These are phyloP conservation scores for Acutogordius australiensis DNA, from an alignment of 2,888 invertebrate species.

Conservation along the genomic window DNA sequence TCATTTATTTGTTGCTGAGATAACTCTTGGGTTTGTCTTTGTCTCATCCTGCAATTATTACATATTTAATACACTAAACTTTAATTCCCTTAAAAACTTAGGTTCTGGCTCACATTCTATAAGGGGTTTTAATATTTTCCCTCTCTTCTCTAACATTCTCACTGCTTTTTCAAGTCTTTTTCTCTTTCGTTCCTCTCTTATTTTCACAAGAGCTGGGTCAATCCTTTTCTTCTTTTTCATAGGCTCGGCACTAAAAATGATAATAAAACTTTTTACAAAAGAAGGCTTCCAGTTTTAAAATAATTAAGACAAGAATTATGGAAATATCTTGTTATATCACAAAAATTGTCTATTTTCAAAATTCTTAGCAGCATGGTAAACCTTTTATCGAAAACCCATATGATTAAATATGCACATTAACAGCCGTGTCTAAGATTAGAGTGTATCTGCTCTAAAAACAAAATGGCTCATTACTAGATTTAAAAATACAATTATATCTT, in stretches of 20 bases:
- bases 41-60: conserved; percentile 16
- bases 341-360: too few species aligned
- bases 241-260: conserved; percentile 57
- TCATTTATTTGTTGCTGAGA: conserved; percentile 31
- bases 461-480: too few species aligned
- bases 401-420: too few species aligned
- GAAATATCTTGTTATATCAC: too few species aligned
- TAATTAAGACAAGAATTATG: too few species aligned
- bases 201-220: conserved; percentile 47
- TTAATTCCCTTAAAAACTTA: conserved; percentile 11
- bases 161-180: conserved; percentile 62
- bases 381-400: too few species aligned
- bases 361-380: too few species aligned
- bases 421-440: too few species aligned
- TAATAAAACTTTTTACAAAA: too few species aligned
- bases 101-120: conserved; percentile 32
- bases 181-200: conserved; percentile 47
- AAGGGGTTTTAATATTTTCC: conserved; percentile 56
- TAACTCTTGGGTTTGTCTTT: conserved; percentile 18
- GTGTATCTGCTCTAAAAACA: too few species aligned
- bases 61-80: not conserved
- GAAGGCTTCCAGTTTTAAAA: too few species aligned
- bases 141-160: conserved; percentile 43
- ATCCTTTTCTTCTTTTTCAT: conserved; percentile 57
- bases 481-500: too few species aligned